These are phyloP conservation scores for Conus betulinus DNA, from an alignment of 1,140 invertebrate genomes.

Conservation along the genomic window DNA sequence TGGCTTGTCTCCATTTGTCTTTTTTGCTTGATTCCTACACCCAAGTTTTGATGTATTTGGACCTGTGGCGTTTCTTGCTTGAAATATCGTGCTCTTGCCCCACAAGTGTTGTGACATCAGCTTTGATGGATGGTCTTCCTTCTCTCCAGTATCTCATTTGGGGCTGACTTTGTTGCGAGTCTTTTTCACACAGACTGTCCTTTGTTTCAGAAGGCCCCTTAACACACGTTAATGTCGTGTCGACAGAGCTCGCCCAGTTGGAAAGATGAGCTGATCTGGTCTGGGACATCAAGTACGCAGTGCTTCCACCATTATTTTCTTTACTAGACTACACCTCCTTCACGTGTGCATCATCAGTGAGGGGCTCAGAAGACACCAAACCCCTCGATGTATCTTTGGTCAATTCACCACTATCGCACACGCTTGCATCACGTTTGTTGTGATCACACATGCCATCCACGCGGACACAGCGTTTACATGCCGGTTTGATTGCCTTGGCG, in stretches of 20 bases:
- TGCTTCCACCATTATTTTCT: too few species aligned
- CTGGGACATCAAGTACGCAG: too few species aligned
- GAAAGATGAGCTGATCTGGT: too few species aligned
- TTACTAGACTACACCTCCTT: too few species aligned
- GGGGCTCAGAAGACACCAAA: neutral
- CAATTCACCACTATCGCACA: too few species aligned
- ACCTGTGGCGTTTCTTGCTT: neutral
- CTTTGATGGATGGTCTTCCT: neutral
- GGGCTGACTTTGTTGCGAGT: neutral
- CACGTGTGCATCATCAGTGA: too few species aligned
- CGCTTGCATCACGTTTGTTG: too few species aligned
- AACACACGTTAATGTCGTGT: neutral
- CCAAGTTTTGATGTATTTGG: neutral
- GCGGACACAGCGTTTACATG: neutral
- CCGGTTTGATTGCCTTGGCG: too few species aligned
- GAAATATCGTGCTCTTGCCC: neutral
- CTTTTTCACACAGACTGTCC: neutral
- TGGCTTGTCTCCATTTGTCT: neutral
- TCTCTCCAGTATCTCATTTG: neutral
- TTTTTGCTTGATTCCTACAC: neutral
- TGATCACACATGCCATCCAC: neutral
- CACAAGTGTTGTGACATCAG: neutral
- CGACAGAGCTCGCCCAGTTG: too few species aligned
- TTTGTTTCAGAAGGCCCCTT: neutral
- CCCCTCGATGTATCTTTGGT: neutral